phyloP scores from a whole-genome alignment of 2,797 vertebrate genomes.

The Natrix natrix region DNA sequence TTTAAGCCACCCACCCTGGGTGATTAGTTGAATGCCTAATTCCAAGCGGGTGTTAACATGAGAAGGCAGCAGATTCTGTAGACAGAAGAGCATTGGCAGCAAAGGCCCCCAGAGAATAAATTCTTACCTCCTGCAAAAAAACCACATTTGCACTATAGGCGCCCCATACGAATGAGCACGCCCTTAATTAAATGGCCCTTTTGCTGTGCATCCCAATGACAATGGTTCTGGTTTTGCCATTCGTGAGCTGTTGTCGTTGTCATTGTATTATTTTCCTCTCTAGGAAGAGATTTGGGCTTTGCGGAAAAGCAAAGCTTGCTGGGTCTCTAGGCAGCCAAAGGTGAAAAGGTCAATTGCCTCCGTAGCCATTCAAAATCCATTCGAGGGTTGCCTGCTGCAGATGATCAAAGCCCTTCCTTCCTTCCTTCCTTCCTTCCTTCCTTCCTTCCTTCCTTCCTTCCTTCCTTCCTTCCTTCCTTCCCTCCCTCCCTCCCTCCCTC shows the following conservation, averaged over 20 bases:
- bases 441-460: slow-evolving; percentile 29
- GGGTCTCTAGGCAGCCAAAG: slow-evolving; percentile 39
- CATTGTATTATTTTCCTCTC: neutral
- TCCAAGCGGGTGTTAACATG: neutral
- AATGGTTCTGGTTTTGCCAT: slow-evolving; percentile 51
- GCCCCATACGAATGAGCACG: slow-evolving; percentile 51
- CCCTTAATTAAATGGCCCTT: slow-evolving; percentile 67
- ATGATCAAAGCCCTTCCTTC: slow-evolving; percentile 43
- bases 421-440: neutral
- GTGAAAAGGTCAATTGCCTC: slow-evolving; percentile 54
- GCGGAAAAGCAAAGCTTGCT: neutral
- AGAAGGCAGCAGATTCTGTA: slow-evolving; percentile 36
- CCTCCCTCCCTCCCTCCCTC: too few relatives aligned
- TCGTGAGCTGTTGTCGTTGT: slow-evolving; percentile 25
- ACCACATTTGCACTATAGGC: slow-evolving; percentile 40
- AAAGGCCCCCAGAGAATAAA: slow-evolving; percentile 47
- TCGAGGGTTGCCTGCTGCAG: slow-evolving; percentile 36
- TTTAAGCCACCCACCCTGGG: neutral
- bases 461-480: neutral
- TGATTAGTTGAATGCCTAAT: neutral
- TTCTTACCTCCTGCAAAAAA: slow-evolving; percentile 41
- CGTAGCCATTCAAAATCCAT: slow-evolving; percentile 52
- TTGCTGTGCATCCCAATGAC: slow-evolving; percentile 67
- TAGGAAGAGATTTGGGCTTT: neutral
- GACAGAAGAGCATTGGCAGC: slow-evolving; percentile 42